A percentile compares a stretch with the other conserved stretches of the same genome.
These are phyloP conservation scores for Prinia subflava DNA, from an alignment of 2,113 vertebrate species.

Conservation along the genomic window DNA sequence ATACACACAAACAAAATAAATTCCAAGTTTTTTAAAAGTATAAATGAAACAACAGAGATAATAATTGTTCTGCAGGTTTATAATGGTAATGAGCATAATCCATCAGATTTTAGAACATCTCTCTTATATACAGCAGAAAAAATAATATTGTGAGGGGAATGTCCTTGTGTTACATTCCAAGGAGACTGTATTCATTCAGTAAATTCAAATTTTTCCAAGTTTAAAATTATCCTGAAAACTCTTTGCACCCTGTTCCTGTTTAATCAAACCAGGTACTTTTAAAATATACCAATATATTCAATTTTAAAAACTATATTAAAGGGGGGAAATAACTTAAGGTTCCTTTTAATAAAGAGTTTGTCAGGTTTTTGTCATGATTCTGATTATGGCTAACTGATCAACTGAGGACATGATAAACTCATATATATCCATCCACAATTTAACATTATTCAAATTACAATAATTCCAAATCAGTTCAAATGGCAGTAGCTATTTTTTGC, in stretches of 20 bases:
- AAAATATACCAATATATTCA: not conserved
- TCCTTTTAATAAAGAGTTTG: not conserved
- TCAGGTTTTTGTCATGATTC: not conserved
- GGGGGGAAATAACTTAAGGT: rapidly evolving
- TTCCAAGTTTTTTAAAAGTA: not conserved
- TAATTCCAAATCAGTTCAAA: not conserved
- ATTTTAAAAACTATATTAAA: not conserved
- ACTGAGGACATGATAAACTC: not conserved
- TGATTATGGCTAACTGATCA: not conserved
- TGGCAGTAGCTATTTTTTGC: not conserved
- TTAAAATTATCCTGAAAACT: not conserved
- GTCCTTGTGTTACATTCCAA: not conserved
- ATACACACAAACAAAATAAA: not conserved
- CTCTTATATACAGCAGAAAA: not conserved
- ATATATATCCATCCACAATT: not conserved
- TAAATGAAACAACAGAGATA: not conserved
- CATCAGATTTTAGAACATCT: not conserved
- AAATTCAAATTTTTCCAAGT: not conserved
- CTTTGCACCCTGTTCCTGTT: not conserved
- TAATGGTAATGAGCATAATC: not conserved
- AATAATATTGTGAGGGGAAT: not conserved
- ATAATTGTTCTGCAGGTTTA: not conserved
- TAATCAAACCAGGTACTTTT: not conserved
- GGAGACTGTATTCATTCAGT: not conserved
- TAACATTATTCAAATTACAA: not conserved